Base-by-base conservation (phyloP, 2,113 vertebrate genomes). In the Aviceda subcristata region DNA sequence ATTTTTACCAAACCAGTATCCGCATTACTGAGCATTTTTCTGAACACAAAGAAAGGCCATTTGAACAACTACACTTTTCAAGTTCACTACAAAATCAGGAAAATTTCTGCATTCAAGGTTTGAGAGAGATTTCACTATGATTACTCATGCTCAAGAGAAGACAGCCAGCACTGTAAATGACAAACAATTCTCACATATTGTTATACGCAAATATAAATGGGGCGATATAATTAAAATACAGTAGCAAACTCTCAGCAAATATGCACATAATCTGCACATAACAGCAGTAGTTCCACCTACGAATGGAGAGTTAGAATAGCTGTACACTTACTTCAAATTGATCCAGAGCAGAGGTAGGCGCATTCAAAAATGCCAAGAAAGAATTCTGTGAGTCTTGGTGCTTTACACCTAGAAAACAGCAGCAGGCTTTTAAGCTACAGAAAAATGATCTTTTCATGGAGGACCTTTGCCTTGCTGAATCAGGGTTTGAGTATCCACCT, bases 331-430 rank as follows among this genome's bases (percentile, higher is more conserved):
- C 99, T 98, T 99, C 99, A 94, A 99, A 99, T 98, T 99, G 99
- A 98, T 99, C 99, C 92, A 99, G 98, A 83, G 99, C 98, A 95
- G 99, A 99, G 98, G 99, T 98, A 97, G 99, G 99, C 88, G 99
- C 99, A 95, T 99, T 99, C 98, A 99, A 99, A 98, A 99, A 99
- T 97, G 99, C 99, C 98, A 99, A 97, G 98, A 99, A 99, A 98
- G 99, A 99, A 99, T 99, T 99, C 98, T 99, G 99, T 98, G 99
- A 99, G 98, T 99, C 99, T 98, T 99, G 99, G 98, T 99, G 99
- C 98, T 99, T 99, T 97, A 99, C 99, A 98, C 99, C 99, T 99
- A 97, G 94, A 98, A 98, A 98, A 98, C 97, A 98, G 97, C 97
- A 97, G 98, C 98, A 97, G 97, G 94, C 98, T 96, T 98, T 98